Conservation (phyloP, 2,113 vertebrate genomes). For the Gopherus flavomarginatus region DNA sequence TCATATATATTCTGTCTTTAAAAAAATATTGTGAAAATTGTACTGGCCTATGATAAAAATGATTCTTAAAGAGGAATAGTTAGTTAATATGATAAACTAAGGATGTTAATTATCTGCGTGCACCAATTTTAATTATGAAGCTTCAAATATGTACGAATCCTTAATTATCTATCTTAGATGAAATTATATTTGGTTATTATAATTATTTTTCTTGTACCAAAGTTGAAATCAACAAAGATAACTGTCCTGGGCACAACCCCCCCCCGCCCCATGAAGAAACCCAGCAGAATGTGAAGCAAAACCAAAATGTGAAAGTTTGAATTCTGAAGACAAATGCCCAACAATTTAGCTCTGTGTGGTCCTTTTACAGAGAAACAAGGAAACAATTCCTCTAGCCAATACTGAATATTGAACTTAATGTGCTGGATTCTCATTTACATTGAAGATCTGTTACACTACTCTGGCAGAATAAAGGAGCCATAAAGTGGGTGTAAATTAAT, state of each 20-base stretch:
- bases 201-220: not conserved
- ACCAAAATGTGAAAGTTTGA: not conserved
- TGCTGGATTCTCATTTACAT: not conserved
- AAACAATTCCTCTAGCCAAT: not conserved
- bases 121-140: conserved; percentile 38
- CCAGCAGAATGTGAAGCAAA: not conserved
- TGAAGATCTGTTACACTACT: not conserved
- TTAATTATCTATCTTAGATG: conserved; percentile 29
- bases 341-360: not conserved
- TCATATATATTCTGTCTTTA: not conserved
- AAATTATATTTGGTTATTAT: not conserved
- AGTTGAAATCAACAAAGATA: not conserved
- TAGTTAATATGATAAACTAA: not conserved
- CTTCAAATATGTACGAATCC: not conserved
- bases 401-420: not conserved
- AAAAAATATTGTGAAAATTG: not conserved
- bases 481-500: not conserved
- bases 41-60: conserved; percentile 1
- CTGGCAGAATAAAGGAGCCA: not conserved
- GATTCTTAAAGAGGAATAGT: not conserved
- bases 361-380: not conserved
- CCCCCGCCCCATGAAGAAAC: not conserved
- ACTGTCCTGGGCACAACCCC: not conserved
- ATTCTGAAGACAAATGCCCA: not conserved
- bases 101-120: not conserved